phyloP scores from a whole-genome alignment of 1,140 invertebrate species.

The Mesaphorura yosii region DNA sequence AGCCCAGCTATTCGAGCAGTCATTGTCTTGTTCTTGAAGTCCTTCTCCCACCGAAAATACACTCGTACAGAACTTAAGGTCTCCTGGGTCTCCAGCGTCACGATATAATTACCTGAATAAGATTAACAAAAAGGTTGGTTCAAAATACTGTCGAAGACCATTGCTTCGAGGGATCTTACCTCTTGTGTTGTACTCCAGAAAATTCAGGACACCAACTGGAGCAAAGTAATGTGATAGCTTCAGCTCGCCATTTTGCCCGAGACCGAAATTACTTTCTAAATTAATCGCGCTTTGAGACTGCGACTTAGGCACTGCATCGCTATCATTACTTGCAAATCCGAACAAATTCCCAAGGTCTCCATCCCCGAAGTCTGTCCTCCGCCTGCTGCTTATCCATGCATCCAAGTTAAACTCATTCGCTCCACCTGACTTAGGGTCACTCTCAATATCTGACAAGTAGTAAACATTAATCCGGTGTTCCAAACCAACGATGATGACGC shows the following conservation, averaged over 20 bases:
- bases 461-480: conserved; percentile 25
- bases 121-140: background rate
- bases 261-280: too few relatives aligned
- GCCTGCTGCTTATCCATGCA: background rate
- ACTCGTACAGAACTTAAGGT: conserved; percentile 18
- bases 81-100: conserved; percentile 29
- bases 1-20: conserved; percentile 53
- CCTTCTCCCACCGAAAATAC: conserved; percentile 30
- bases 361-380: background rate
- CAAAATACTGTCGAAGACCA: background rate
- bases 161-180: conserved; percentile 4
- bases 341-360: background rate
- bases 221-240: conserved; percentile 23
- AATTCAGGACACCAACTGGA: conserved; percentile 25
- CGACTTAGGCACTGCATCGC: background rate
- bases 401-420: too few relatives aligned
- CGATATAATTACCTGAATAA: conserved; percentile 28
- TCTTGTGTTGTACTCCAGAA: conserved; percentile 23
- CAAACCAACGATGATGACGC: conserved; percentile 20
- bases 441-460: background rate
- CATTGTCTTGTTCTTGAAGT: conserved; percentile 41
- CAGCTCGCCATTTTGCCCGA: too few relatives aligned
- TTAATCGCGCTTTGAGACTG: too few relatives aligned
- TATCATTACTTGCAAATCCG: background rate
- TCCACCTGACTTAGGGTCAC: background rate